Percentiles rank a stretch among this genome's conserved stretches.
phyloP scores from a whole-genome alignment of 2,113 vertebrate genomes.

The Chamaetylas fuelleborni region DNA sequence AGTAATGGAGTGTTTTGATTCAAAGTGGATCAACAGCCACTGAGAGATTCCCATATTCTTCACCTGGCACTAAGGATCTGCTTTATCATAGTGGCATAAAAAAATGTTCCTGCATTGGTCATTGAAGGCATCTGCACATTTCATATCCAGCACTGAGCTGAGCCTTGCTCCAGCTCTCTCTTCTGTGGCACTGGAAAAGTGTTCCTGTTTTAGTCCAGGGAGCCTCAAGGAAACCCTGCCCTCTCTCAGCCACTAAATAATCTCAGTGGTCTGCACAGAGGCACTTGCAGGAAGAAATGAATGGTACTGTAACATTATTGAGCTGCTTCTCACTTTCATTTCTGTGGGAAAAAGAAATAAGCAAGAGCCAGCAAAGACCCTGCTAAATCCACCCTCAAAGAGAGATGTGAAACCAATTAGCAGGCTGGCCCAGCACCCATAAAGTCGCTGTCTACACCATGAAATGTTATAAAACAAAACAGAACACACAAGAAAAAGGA shows the following conservation, averaged over 20 bases:
- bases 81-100: not conserved
- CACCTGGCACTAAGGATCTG: not conserved
- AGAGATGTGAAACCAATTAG: conserved; percentile 47
- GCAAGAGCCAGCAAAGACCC: not conserved
- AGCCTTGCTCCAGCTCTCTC: not conserved
- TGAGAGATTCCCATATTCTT: not conserved
- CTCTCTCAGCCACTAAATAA: not conserved
- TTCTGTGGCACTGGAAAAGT: not conserved
- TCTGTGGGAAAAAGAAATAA: conserved; percentile 25
- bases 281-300: not conserved
- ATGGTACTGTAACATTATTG: not conserved
- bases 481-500: conserved; percentile 26
- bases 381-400: not conserved
- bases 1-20: not conserved
- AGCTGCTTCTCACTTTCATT: conserved; percentile 7
- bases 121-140: not conserved
- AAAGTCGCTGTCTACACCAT: conserved; percentile 16
- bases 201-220: not conserved
- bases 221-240: not conserved
- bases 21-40: not conserved
- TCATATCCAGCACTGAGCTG: not conserved
- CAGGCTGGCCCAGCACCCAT: not conserved
- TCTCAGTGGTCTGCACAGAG: not conserved
- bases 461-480: conserved; percentile 47
- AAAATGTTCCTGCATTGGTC: not conserved